Evolutionary conservation across 2,888 invertebrate genomes (phyloP).

Genomic region (Melanchra persicariae): DNA sequence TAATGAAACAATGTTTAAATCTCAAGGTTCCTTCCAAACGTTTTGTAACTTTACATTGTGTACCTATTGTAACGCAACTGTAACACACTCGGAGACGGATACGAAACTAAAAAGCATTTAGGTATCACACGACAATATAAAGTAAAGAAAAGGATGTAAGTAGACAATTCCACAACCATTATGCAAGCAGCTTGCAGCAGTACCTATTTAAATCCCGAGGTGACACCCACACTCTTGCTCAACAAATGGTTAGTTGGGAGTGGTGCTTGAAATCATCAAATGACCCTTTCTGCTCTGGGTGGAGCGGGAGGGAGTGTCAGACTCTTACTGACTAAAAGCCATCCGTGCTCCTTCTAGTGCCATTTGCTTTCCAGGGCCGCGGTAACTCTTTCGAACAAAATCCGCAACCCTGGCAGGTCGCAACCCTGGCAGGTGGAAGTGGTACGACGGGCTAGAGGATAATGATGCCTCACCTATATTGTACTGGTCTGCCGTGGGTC

Average conservation of each 20-base stretch:
- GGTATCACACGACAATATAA: not conserved
- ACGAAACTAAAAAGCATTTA: conserved; percentile 3
- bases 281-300: no score
- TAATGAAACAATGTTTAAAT: conserved; percentile 27
- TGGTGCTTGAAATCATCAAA: no score
- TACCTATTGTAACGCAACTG: conserved; percentile 30
- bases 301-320: no score
- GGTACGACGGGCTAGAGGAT: no score
- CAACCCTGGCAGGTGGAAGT: no score
- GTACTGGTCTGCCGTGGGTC: conserved; percentile 94
- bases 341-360: no score
- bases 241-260: no score
- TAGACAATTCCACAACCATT: not conserved
- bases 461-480: conserved; percentile 85
- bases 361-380: no score
- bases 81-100: conserved; percentile 17
- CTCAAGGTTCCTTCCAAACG: conserved; percentile 34
- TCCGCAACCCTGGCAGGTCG: no score
- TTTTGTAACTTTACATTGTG: conserved; percentile 38
- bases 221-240: not conserved
- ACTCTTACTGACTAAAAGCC: no score
- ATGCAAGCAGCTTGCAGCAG: not conserved
- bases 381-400: no score
- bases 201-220: no score
- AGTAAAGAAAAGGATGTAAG: not conserved